These are phyloP conservation scores for Tipula vernalis DNA, from an alignment of 2,888 invertebrate genomes.

Conservation along the genomic window DNA sequence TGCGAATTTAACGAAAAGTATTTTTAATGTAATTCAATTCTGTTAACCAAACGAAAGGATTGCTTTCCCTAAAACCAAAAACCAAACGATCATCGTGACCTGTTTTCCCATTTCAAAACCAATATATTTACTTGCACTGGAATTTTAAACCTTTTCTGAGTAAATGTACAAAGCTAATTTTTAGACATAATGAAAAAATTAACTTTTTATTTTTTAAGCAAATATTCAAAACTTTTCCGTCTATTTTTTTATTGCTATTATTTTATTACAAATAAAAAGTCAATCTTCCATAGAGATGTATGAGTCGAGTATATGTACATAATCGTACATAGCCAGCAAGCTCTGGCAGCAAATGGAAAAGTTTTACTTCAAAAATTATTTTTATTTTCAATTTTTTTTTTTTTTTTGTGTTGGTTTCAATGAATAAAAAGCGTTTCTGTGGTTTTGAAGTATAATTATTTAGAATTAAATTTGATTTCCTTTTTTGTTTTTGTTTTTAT, in stretches of 20 bases:
- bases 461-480: neutral
- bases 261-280: neutral
- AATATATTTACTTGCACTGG: neutral
- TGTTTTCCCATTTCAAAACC: neutral
- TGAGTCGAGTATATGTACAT: neutral
- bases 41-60: neutral
- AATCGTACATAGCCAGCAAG: neutral
- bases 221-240: neutral
- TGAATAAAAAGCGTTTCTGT: neutral
- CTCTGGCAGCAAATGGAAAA: neutral
- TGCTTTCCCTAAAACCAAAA: neutral
- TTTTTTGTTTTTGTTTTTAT: neutral
- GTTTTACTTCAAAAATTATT: neutral
- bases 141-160: neutral
- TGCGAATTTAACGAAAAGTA: no score
- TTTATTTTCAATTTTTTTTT: neutral
- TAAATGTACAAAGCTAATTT: neutral
- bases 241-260: neutral
- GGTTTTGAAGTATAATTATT: conserved; percentile 4
- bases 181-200: neutral
- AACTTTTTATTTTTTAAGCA: neutral
- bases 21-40: neutral
- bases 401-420: neutral
- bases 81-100: neutral
- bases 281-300: neutral